Base-by-base conservation (phyloP, 2,888 invertebrate genomes). In the Acronicta leporina region DNA sequence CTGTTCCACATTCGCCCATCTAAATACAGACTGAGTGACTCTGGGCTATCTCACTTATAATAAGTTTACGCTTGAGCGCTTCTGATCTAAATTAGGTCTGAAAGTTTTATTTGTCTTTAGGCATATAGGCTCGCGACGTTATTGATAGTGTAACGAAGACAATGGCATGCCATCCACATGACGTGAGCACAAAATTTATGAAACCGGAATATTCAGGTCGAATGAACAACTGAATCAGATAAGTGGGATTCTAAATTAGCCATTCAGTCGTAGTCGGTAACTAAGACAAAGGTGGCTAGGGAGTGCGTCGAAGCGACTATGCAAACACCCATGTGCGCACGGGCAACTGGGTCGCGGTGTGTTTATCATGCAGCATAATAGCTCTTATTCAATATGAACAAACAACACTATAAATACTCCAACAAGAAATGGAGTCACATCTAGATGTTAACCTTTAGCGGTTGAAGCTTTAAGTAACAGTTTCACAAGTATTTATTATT, bases 171-270 rank as follows among this genome's bases (percentile, higher is more conserved):
- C 83, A 75, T 83, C 74, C 68, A 77, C 81, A 87, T 90, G 87
- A 90, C 86, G 87, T 83, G 80, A 79, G 73, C 75, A 79, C 72
- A 74, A 82, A 87, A 86, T 90, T 90, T 89, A 90, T 90, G 85
- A 86, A 86, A 87, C 87, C 81, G 84, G 73, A 89, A 91, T 88
- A 92, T 91, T 89, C 86, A 89, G 91, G 91, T 92, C 87, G 87
- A 84, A 82, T 89, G 89, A 91, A 89, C 92, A 91, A 87, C 87
- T 86, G 89, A 88, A 92, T 92, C 91, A 90, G 91, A 93, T 92
- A 91, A 88, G 84, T 88, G 75, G 84, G 79, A 86, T 86, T 85
- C 88, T 90, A 88, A 91, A 92, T 92, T 92, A 90, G 85, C 87
- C 75, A 91, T 92, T 92, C 87, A 91, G 86, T 73, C 76, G 80